Evolutionary conservation across 2,888 invertebrate genomes (phyloP), one percentile per base, ranked within the genome.

Genomic region (Caenorhabditis angaria): DNA sequence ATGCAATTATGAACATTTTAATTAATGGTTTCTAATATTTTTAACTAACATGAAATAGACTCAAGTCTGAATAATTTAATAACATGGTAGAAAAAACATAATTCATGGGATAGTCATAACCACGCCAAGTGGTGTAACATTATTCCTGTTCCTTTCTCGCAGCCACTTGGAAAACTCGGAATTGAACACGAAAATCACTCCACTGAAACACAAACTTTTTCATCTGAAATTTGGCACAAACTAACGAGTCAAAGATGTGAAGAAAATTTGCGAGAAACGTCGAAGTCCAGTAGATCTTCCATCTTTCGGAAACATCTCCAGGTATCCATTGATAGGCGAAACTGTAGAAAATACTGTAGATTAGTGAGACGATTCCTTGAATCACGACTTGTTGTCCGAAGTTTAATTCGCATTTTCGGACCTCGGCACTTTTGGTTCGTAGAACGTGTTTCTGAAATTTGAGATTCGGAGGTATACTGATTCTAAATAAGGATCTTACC

Each of bases 271-370:
- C 22, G 1, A 60, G 56, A 29, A 69, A 69, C 1, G 64, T 56
- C 2, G 60, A 64, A 10, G 69, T 64, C 27, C 63, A 64, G 28
- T 64, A 69, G 12, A 32, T 51, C 51, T 69, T 69, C 64, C 63
- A 64, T 27, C 51, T 35, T 12, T 57, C 57, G 24, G 60, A 56
- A n/a, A 54, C 25, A 3, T 56, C 64, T 4, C n/a, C n/a, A n/a
- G 69, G 64, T 8, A 69, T n/a, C 56, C 32, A 28, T 2, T 20
- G 0, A 22, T 69, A 57, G 5, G 60, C 69, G 41, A 29, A 56
- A n/a, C 56, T 51, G 25, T 69, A 69, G 60, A 64, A 64, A 12
- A 64, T 32, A 0, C 63, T 61, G 10, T 56, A 59, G 24, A 27
- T 27, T 4, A 60, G 2, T 28, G 64, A 69, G 1, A 69, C 53